A percentile compares a stretch with the other conserved stretches of the same genome.
These are phyloP conservation scores for Hyppa rectilinea DNA, from an alignment of 2,888 invertebrate genomes.

Conservation along the genomic window DNA sequence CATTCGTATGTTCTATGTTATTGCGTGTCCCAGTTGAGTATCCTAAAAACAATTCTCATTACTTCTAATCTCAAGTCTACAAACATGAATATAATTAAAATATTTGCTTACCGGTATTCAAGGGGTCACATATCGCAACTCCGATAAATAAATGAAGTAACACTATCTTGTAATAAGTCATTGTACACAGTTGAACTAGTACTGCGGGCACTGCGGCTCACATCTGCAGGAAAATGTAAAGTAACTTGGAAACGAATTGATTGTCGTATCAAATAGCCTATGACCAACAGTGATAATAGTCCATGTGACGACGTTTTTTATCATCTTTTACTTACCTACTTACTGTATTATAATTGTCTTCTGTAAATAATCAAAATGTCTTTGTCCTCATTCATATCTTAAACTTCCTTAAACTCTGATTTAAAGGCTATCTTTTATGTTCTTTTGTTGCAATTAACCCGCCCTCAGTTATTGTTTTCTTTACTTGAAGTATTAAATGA, in stretches of 20 bases:
- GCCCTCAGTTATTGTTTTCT: slow-evolving; percentile 13
- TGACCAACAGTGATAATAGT: slow-evolving; percentile 62
- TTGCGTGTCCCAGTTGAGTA: slow-evolving; percentile 8
- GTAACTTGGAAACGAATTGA: slow-evolving; percentile 32
- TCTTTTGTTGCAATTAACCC: slow-evolving; percentile 5
- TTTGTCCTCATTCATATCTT: slow-evolving; percentile 45
- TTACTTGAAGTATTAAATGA: not conserved
- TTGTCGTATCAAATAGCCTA: slow-evolving; percentile 60
- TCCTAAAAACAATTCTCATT: slow-evolving; percentile 47
- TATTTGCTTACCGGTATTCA: slow-evolving; percentile 50
- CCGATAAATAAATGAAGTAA: slow-evolving; percentile 52
- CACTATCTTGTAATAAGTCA: slow-evolving; percentile 53
- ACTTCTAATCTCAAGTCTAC: not conserved
- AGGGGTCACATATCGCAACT: slow-evolving; percentile 47
- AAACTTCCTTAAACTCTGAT: slow-evolving; percentile 23
- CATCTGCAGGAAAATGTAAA: slow-evolving; percentile 31
- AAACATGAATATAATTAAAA: not conserved
- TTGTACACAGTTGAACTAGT: slow-evolving; percentile 49
- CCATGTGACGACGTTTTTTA: slow-evolving; percentile 42
- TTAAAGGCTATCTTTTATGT: slow-evolving; percentile 28
- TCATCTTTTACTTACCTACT: slow-evolving; percentile 50
- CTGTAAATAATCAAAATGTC: slow-evolving; percentile 45
- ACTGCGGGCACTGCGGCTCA: slow-evolving; percentile 59
- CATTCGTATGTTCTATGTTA: slow-evolving; percentile 27
- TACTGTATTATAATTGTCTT: slow-evolving; percentile 40